Conservation (phyloP, 2,113 vertebrate species). For the Leptobrachium leishanense region DNA sequence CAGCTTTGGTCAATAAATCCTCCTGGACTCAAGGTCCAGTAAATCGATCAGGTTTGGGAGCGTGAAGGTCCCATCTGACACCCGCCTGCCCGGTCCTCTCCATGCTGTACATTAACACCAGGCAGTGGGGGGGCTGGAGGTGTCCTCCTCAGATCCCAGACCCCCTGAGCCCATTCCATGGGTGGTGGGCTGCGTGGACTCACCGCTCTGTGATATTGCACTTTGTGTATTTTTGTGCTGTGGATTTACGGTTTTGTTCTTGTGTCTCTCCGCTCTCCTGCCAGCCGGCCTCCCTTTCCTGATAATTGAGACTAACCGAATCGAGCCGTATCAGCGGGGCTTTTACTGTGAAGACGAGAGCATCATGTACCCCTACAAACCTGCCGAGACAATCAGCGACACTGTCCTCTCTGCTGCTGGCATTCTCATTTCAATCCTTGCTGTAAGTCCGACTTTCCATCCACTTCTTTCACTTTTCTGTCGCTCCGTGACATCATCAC, state of each 20-base stretch:
- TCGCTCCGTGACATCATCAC: neutral
- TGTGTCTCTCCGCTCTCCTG: conserved; percentile 61
- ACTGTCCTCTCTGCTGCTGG: conserved; percentile 91
- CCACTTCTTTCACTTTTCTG: neutral
- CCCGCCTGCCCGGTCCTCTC: no score
- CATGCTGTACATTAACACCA: no score
- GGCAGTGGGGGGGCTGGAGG: no score
- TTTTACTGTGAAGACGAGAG: conserved; percentile 95
- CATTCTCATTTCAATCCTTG: conserved; percentile 93
- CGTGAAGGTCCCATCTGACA: no score
- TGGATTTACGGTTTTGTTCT: conserved; percentile 40
- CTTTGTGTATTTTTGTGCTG: neutral
- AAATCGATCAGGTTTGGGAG: no score
- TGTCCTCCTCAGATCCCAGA: neutral
- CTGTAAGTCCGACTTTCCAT: conserved; percentile 73
- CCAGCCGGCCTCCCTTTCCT: conserved; percentile 95
- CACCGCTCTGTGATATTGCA: rapidly evolving
- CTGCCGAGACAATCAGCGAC: conserved; percentile 92
- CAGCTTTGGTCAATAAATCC: no score
- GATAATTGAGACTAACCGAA: conserved; percentile 97
- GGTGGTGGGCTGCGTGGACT: conserved; percentile 4
- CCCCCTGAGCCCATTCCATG: neutral
- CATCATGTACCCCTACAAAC: conserved; percentile 94
- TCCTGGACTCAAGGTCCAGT: no score
- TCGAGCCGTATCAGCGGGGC: conserved; percentile 88